Evolutionary conservation across 2,888 invertebrate genomes (phyloP).

Genomic region (Ophion costatus): DNA sequence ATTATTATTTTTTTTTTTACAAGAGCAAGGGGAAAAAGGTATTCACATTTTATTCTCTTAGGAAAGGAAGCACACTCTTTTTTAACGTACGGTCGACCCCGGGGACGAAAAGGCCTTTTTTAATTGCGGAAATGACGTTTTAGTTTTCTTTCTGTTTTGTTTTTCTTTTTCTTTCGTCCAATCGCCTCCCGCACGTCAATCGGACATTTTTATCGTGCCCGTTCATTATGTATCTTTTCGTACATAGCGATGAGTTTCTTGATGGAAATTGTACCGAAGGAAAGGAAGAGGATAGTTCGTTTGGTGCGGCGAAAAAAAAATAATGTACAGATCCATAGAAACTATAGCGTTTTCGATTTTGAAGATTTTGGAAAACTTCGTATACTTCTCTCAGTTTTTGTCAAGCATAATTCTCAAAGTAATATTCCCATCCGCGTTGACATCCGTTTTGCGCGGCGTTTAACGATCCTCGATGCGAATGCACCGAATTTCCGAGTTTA

Average conservation of each 20-base stretch:
- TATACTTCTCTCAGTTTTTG: background rate
- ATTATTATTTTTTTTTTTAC: conserved; percentile 63
- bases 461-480: too few species aligned
- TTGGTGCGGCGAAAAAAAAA: background rate
- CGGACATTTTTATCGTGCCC: conserved; percentile 26
- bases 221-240: conserved; percentile 11
- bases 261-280: background rate
- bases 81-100: conserved; percentile 59
- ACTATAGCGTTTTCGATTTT: background rate
- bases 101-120: conserved; percentile 66
- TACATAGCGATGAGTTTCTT: conserved; percentile 1
- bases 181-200: conserved; percentile 44
- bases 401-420: background rate
- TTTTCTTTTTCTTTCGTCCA: conserved; percentile 55
- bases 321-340: background rate
- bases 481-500: background rate
- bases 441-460: too few species aligned
- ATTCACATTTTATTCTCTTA: conserved; percentile 49
- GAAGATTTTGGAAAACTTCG: background rate
- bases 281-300: background rate
- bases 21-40: conserved; percentile 38
- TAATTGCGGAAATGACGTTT: conserved; percentile 67
- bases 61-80: conserved; percentile 43
- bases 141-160: conserved; percentile 66
- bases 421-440: too few species aligned